Base-by-base conservation (phyloP, 2,888 invertebrate genomes). In the Acleris sparsana region DNA sequence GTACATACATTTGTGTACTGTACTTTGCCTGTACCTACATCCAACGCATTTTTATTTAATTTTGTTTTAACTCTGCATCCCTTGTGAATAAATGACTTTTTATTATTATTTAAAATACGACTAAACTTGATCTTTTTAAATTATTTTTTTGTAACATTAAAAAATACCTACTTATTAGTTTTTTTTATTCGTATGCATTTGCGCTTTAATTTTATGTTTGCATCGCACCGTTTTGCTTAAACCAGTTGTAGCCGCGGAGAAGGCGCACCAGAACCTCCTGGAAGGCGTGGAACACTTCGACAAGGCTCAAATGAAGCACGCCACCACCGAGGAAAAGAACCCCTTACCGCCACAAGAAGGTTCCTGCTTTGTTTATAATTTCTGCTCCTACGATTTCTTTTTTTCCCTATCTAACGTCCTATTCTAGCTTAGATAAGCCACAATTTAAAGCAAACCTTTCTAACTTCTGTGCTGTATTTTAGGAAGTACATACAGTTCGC, bases 281-380 rank as follows among this genome's bases (percentile, higher is more conserved):
- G 94, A 94, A 62, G 95, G 95, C 71, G 95, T 96, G 63, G 95
- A 96, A 81, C 94, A 94, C 75, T 96, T 95, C 80, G 95, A 96
- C 92, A 95, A 95, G 91, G 89, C 93, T 56, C 94, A 94, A 75
- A 95, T 96, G 95, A 95, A 95, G 82, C 96, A 95, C 82, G 93
- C 95, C 3, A 93, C 94, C 69, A 96, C 96, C 9, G 93, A 94
- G 76, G 96, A 96, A 90, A 96, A 96, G 93, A 95, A 95, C 77
- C 89, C 94, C 55, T 93, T 96, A 80, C 96, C 96, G 63, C 95
- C 95, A 73, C 93, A 95, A 79, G 94, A 96, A 95, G 95, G 95
- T 95, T 82, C 69, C 66, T 68, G 68, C 71, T 74, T 72, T 77
- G 68, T 75, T 71, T 70, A 67, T 64, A 58, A 44, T 59, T 60